phyloP scores from a whole-genome alignment of 2,888 invertebrate species.

The Parnassius orleans region DNA sequence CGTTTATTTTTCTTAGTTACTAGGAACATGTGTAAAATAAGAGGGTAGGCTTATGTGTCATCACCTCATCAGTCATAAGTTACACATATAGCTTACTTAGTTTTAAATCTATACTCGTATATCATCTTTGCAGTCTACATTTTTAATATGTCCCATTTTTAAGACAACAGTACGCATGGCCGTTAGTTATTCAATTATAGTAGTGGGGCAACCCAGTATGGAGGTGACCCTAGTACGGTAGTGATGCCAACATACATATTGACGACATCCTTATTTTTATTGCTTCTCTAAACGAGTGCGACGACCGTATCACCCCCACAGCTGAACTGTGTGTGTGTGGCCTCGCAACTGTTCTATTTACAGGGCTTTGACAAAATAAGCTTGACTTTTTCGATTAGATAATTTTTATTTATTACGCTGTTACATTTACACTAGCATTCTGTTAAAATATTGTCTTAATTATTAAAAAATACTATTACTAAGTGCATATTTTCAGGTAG shows the following conservation, averaged over 20 bases:
- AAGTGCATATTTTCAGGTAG: too few species aligned
- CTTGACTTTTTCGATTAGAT: constrained; percentile 19
- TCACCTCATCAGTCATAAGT: too few species aligned
- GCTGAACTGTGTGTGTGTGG: constrained; percentile 69
- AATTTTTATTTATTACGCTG: constrained; percentile 1
- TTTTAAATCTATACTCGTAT: too few species aligned
- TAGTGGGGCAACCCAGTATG: constrained; percentile 46
- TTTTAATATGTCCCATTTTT: not conserved
- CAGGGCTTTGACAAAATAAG: constrained; percentile 33
- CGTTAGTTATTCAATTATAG: constrained; percentile 22
- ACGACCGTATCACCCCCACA: constrained; percentile 68
- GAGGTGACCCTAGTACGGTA: constrained; percentile 67
- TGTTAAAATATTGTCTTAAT: too few species aligned
- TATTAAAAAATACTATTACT: too few species aligned
- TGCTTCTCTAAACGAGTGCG: constrained; percentile 70
- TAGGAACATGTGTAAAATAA: not conserved
- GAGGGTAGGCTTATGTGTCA: not conserved
- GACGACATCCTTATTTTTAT: constrained; percentile 81
- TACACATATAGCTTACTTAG: too few species aligned
- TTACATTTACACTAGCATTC: too few species aligned
- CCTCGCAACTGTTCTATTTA: constrained; percentile 59
- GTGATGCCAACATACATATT: constrained; percentile 75
- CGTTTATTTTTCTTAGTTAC: not conserved
- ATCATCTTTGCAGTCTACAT: too few species aligned
- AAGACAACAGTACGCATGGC: constrained; percentile 16